Percentiles rank a stretch among this genome's conserved stretches.
phyloP scores from a whole-genome alignment of 2,888 invertebrate species.

The Oligia latruncula region DNA sequence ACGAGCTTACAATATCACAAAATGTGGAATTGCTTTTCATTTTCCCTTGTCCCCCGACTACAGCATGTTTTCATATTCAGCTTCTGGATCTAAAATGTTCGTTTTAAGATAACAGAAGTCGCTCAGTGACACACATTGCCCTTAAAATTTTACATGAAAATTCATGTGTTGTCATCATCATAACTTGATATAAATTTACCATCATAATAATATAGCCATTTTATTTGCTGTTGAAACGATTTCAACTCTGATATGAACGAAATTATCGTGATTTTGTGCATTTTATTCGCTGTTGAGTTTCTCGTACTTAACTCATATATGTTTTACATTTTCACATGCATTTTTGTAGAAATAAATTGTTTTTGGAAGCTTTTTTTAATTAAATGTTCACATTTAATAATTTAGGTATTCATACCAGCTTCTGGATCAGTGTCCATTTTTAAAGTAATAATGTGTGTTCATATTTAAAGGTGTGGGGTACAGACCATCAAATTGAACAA shows the following conservation, averaged over 20 bases:
- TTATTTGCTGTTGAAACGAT: slow-evolving; percentile 34
- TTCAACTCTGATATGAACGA: slow-evolving; percentile 23
- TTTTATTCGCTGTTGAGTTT: slow-evolving; percentile 17
- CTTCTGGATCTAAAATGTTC: slow-evolving; percentile 15
- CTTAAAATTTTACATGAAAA: slow-evolving; percentile 15
- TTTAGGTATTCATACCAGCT: too few relatives aligned
- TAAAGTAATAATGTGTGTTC: not conserved
- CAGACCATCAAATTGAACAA: not conserved
- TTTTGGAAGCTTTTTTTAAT: not conserved
- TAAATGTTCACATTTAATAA: not conserved
- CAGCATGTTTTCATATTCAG: slow-evolving; percentile 2
- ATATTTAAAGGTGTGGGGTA: not conserved
- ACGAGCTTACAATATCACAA: slow-evolving; percentile 16
- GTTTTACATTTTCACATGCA: not conserved
- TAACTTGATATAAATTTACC: slow-evolving; percentile 20
- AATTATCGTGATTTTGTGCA: slow-evolving; percentile 1
- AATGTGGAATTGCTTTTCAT: slow-evolving; percentile 8
- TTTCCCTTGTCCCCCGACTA: not conserved
- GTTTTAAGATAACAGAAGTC: slow-evolving; percentile 25
- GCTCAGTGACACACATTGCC: slow-evolving; percentile 12
- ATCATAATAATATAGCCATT: slow-evolving; percentile 4
- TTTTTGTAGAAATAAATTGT: not conserved
- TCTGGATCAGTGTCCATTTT: too few relatives aligned
- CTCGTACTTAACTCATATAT: not conserved
- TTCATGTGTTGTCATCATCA: slow-evolving; percentile 22